Percentiles rank a stretch among this genome's conserved stretches.
phyloP scores from a whole-genome alignment of 1,140 invertebrate species.

The Lepidurus arcticus region DNA sequence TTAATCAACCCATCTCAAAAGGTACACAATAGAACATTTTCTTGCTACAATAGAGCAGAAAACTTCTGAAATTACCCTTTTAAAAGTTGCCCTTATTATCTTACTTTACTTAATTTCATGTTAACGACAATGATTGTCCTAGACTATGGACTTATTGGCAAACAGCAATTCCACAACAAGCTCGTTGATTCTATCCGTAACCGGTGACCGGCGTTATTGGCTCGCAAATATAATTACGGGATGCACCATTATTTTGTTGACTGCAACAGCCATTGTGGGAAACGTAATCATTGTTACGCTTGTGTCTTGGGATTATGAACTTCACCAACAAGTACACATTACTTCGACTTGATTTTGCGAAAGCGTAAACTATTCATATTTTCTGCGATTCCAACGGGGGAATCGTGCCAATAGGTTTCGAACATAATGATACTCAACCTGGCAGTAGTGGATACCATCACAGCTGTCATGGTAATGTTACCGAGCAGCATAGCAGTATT shows the following conservation, averaged over 20 bases:
- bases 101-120: too few species aligned
- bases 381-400: not conserved
- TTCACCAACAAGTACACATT: conserved; percentile 12
- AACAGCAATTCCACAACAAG: not conserved
- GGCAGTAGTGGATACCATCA: conserved; percentile 42
- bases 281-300: conserved; percentile 44
- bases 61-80: too few species aligned
- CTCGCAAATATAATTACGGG: not conserved
- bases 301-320: conserved; percentile 44
- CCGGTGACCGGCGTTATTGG: not conserved
- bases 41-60: too few species aligned
- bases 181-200: not conserved
- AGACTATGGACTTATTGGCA: too few species aligned
- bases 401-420: conserved; percentile 25
- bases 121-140: too few species aligned
- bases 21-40: too few species aligned
- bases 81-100: too few species aligned
- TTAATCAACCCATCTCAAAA: too few species aligned
- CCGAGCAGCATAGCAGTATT: conserved; percentile 39
- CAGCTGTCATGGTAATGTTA: conserved; percentile 42
- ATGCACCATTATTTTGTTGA: conserved; percentile 9
- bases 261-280: conserved; percentile 48
- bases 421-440: conserved; percentile 37
- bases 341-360: not conserved
- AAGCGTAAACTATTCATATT: conserved; percentile 17